phyloP scores from a whole-genome alignment of 2,888 invertebrate species.

The Latheticus oryzae region DNA sequence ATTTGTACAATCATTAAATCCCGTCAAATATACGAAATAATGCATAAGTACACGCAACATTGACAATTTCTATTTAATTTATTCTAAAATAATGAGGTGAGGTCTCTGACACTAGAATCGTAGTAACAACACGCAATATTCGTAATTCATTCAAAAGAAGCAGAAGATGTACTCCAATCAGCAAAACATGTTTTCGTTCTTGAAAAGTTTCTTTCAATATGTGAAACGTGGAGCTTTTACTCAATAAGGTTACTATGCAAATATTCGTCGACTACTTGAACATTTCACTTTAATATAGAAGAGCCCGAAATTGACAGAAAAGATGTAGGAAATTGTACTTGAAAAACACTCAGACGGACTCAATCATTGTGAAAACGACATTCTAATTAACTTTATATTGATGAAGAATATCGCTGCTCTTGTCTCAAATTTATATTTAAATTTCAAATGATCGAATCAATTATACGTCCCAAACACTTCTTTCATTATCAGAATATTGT shows the following conservation, averaged over 20 bases:
- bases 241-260: constrained; percentile 32
- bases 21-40: no score
- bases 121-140: constrained; percentile 19
- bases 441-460: no score
- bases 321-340: constrained; percentile 26
- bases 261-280: constrained; percentile 21
- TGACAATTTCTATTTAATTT: not conserved
- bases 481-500: no score
- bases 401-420: constrained; percentile 12
- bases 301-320: constrained; percentile 27
- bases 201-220: constrained; percentile 20
- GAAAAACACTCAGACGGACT: constrained; percentile 18
- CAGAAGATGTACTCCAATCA: constrained; percentile 20
- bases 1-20: no score
- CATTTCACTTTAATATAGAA: constrained; percentile 31
- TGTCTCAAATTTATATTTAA: constrained; percentile 22
- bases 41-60: not conserved
- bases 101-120: constrained; percentile 27
- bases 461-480: no score
- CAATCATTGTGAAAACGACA: constrained; percentile 24
- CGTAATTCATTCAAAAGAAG: constrained; percentile 14
- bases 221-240: constrained; percentile 21
- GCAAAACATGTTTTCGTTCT: constrained; percentile 28
- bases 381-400: constrained; percentile 29
- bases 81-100: constrained; percentile 13